phyloP scores from a whole-genome alignment of 1,140 invertebrate species.

The Dreissena polymorpha region DNA sequence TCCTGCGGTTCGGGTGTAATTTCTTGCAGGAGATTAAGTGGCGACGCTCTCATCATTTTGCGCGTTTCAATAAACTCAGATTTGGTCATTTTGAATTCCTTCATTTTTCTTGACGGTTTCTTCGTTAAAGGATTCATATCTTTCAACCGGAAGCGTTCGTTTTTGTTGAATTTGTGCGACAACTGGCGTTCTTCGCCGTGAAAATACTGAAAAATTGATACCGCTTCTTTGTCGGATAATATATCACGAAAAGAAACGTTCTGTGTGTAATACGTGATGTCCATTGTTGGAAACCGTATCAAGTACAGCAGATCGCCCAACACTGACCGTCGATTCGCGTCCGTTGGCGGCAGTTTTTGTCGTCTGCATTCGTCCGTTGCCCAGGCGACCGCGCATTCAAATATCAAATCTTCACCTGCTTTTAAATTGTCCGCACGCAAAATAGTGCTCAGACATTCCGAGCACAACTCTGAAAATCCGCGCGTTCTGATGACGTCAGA shows the following conservation, averaged over 20 bases:
- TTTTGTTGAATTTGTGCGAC: constrained; percentile 29
- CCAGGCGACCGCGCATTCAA: constrained; percentile 43
- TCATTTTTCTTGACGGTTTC: not conserved
- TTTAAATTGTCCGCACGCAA: constrained; percentile 46
- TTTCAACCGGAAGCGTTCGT: constrained; percentile 34
- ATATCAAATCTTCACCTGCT: constrained; percentile 49
- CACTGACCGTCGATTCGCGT: constrained; percentile 28
- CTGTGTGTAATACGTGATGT: constrained; percentile 38
- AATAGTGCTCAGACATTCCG: constrained; percentile 25
- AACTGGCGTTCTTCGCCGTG: constrained; percentile 41
- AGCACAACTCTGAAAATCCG: constrained; percentile 43
- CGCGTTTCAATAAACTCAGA: not conserved
- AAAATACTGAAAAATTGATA: constrained; percentile 49
- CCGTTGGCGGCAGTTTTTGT: constrained; percentile 25
- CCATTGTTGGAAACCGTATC: constrained; percentile 55
- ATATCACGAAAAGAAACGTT: constrained; percentile 42
- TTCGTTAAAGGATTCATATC: not conserved
- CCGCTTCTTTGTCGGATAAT: constrained; percentile 37
- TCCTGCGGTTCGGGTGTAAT: not conserved
- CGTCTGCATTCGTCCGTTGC: constrained; percentile 45
- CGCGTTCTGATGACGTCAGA: constrained; percentile 23
- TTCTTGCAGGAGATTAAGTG: not conserved
- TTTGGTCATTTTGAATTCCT: not conserved
- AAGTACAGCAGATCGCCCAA: constrained; percentile 48
- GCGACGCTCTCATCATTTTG: no score